Conservation (phyloP, 2,113 vertebrate genomes). For the Siphamia tubifer region DNA sequence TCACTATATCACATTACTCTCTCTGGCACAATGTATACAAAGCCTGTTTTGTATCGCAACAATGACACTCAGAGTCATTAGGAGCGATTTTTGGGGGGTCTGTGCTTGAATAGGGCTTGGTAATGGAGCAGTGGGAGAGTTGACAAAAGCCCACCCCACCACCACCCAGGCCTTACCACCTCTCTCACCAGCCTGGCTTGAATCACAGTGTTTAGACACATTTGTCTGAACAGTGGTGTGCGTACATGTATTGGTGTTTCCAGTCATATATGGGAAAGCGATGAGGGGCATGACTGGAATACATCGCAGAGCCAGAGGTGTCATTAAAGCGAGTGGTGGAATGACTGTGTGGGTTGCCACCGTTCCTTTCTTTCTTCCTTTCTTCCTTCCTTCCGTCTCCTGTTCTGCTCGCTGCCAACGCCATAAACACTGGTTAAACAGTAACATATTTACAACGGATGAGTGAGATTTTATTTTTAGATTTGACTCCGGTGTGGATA, state of each 20-base stretch:
- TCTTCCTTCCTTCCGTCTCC: background rate
- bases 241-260: conserved; percentile 27
- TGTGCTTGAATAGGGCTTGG: conserved; percentile 50
- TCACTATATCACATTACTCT: conserved; percentile 67
- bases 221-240: conserved; percentile 19
- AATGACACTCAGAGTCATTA: conserved; percentile 65
- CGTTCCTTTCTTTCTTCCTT: background rate
- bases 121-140: conserved; percentile 52
- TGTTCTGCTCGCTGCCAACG: background rate
- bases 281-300: conserved; percentile 37
- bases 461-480: background rate
- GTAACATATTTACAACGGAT: background rate
- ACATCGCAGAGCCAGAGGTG: conserved; percentile 34
- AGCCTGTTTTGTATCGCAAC: conserved; percentile 69
- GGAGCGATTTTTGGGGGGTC: conserved; percentile 39
- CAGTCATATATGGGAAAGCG: conserved; percentile 9
- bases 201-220: conserved; percentile 2
- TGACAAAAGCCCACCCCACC: conserved; percentile 52
- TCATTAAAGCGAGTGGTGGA: conserved; percentile 26
- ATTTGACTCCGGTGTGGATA: background rate
- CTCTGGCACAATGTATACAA: conserved; percentile 68
- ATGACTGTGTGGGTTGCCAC: conserved; percentile 7
- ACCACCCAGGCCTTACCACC: background rate
- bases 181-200: conserved; percentile 16
- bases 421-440: background rate